A percentile compares a stretch with the other conserved stretches of the same genome.
Conservation (phyloP, 2,113 vertebrate genomes). For the Hyperopisus bebe region DNA sequence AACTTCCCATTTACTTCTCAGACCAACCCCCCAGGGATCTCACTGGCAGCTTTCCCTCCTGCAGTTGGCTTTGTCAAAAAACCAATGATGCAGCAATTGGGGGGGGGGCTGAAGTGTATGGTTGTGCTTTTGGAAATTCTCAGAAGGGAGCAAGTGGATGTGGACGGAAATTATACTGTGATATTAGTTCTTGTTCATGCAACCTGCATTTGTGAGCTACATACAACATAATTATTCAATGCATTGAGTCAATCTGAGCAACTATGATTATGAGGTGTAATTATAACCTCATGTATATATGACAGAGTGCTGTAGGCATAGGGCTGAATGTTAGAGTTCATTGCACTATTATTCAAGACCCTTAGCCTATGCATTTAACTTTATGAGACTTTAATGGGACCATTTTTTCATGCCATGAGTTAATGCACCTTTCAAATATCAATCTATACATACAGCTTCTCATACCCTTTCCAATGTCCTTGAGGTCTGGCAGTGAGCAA, state of each 20-base stretch:
- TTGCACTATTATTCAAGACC: not conserved
- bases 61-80: not conserved
- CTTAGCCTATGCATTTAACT: not conserved
- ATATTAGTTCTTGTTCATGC: not conserved
- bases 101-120: not conserved
- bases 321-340: not conserved
- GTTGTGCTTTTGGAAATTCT: not conserved
- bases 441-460: not conserved
- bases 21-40: not conserved
- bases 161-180: not conserved
- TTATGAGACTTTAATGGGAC: not conserved
- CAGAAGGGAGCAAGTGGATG: not conserved
- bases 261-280: not conserved
- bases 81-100: not conserved
- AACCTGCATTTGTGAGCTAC: not conserved
- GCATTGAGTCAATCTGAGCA: not conserved
- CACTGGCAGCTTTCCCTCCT: not conserved
- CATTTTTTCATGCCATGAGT: not conserved
- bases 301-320: not conserved
- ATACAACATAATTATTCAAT: not conserved
- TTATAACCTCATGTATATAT: not conserved
- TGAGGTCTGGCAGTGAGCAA: not conserved
- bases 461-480: not conserved
- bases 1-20: not conserved
- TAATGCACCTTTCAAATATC: conserved; percentile 1